These are phyloP conservation scores for Drosophila maculinotata DNA, from an alignment of 2,888 invertebrate genomes.

Conservation along the genomic window DNA sequence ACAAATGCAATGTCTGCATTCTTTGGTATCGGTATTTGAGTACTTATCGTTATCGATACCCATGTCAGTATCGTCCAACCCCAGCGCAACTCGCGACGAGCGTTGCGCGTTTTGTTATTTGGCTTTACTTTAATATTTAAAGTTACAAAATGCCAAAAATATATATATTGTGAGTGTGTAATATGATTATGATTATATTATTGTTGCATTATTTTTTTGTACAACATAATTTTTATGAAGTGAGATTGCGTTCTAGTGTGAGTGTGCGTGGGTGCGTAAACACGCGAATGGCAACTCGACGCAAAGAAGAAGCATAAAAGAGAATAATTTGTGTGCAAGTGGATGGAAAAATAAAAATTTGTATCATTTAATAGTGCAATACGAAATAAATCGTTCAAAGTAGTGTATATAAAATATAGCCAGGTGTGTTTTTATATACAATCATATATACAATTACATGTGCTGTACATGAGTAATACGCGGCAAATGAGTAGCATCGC, in stretches of 20 bases:
- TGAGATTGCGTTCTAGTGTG: slow-evolving; percentile 25
- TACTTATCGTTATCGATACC: slow-evolving; percentile 48
- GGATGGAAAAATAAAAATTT: slow-evolving; percentile 57
- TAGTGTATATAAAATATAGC: slow-evolving; percentile 36
- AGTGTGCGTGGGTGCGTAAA: slow-evolving; percentile 46
- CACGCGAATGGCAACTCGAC: slow-evolving; percentile 39
- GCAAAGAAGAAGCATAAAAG: slow-evolving; percentile 54
- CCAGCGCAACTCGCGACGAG: slow-evolving; percentile 32
- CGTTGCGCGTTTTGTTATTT: slow-evolving; percentile 39
- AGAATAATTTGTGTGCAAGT: slow-evolving; percentile 72
- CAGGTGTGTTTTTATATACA: slow-evolving; percentile 50
- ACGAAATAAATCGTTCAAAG: slow-evolving; percentile 40
- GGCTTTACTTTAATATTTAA: slow-evolving; percentile 17
- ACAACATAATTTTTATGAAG: not conserved
- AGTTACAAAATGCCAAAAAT: no score
- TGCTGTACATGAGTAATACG: slow-evolving; percentile 42
- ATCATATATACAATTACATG: slow-evolving; percentile 31
- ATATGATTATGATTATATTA: slow-evolving; percentile 1
- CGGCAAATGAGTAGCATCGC: slow-evolving; percentile 71
- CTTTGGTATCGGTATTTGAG: slow-evolving; percentile 20
- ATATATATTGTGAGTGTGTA: slow-evolving; percentile 10
- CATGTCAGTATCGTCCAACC: slow-evolving; percentile 33
- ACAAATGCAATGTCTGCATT: slow-evolving; percentile 46
- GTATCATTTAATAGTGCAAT: slow-evolving; percentile 57
- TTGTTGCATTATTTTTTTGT: not conserved